Evolutionary conservation across 1,140 invertebrate species (phyloP).

Genomic region (Zaprionus taronus): DNA sequence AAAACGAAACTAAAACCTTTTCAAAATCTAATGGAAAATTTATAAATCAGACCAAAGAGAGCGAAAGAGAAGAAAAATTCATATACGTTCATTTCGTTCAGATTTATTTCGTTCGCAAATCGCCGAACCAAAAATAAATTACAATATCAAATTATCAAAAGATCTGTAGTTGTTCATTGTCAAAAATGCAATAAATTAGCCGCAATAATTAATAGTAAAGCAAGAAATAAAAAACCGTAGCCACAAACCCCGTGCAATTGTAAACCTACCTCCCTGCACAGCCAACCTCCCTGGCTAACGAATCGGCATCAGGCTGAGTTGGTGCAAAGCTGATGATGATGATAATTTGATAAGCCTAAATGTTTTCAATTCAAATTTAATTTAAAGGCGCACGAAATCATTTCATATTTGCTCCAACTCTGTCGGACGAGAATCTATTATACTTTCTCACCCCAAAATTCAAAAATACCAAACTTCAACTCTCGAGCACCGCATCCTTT

Average conservation of each 20-base stretch:
- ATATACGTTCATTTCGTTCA: constrained; percentile 67
- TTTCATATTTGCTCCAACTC: constrained; percentile 45
- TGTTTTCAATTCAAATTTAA: constrained; percentile 23
- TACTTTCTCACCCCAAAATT: constrained; percentile 16
- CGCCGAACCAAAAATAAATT: constrained; percentile 37
- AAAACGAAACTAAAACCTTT: constrained; percentile 58
- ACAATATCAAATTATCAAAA: constrained; percentile 13
- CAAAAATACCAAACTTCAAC: not conserved
- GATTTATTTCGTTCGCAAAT: constrained; percentile 66
- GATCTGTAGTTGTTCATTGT: constrained; percentile 52
- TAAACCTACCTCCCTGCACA: constrained; percentile 33
- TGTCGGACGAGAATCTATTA: constrained; percentile 10
- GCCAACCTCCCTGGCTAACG: not conserved
- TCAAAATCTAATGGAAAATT: constrained; percentile 47
- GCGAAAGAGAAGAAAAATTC: constrained; percentile 82
- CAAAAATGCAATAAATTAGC: constrained; percentile 59
- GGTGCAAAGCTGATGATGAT: constrained; percentile 49
- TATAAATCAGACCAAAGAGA: constrained; percentile 71
- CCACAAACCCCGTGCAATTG: constrained; percentile 52
- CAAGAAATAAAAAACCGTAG: constrained; percentile 51
- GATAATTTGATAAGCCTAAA: constrained; percentile 7
- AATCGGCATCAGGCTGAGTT: constrained; percentile 12
- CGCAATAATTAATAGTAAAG: constrained; percentile 62
- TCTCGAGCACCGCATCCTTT: constrained; percentile 36
- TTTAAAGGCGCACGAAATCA: constrained; percentile 10